phyloP scores from a whole-genome alignment of 2,113 vertebrate species.

The Gobiocypris rarus region DNA sequence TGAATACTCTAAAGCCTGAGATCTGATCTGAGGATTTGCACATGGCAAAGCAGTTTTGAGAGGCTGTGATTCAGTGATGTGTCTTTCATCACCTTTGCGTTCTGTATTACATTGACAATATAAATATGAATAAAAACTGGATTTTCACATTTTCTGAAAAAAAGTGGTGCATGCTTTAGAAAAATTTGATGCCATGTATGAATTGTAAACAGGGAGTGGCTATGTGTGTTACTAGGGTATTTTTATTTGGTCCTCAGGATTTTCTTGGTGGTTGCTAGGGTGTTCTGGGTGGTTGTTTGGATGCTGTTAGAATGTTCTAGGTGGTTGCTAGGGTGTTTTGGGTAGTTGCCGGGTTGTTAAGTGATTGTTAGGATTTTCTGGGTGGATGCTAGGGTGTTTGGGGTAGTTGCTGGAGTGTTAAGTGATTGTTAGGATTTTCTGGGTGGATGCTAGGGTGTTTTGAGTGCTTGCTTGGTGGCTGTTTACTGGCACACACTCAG shows the following conservation, averaged over 20 bases:
- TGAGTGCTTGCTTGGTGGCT: neutral
- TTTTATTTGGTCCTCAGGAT: neutral
- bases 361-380: neutral
- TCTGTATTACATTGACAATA: neutral
- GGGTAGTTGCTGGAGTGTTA: slow-evolving; percentile 10
- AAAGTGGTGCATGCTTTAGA: neutral
- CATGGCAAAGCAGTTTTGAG: slow-evolving; percentile 11
- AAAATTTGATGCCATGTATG: neutral
- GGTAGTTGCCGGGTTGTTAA: neutral
- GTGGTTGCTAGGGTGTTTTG: neutral
- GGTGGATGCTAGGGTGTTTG: neutral
- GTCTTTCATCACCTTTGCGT: neutral
- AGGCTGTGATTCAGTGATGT: neutral
- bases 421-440: neutral
- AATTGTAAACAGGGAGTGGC: neutral
- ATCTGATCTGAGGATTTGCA: slow-evolving; percentile 19
- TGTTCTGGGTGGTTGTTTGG: neutral
- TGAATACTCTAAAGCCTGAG: slow-evolving; percentile 28
- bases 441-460: neutral
- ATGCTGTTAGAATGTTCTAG: neutral
- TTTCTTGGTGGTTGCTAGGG: neutral
- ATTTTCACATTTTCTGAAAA: neutral
- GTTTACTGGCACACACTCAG: neutral
- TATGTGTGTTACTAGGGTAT: neutral
- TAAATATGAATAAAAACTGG: neutral